A percentile compares a stretch with the other conserved stretches of the same genome.
Conservation (phyloP, 2,888 invertebrate species). For the Acanthopleura granulata region DNA sequence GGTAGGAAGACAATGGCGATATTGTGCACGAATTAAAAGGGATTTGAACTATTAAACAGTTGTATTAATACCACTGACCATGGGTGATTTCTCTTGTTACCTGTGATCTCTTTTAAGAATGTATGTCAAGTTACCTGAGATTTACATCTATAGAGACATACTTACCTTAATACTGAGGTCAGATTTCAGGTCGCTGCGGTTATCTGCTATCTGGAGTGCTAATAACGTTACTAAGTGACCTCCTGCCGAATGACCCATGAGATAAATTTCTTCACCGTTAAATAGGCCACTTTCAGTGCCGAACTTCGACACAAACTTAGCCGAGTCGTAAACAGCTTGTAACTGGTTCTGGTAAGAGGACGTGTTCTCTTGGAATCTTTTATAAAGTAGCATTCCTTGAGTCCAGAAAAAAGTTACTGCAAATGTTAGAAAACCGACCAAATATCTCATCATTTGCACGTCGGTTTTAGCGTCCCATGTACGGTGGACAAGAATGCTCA, state of each 20-base stretch:
- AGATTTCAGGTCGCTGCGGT: too few relatives aligned
- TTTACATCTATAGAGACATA: too few relatives aligned
- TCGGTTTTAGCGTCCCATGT: not conserved
- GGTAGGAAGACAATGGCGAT: too few relatives aligned
- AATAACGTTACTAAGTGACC: slow-evolving; percentile 44
- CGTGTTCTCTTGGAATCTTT: slow-evolving; percentile 22
- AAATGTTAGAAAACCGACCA: not conserved
- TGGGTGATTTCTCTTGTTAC: too few relatives aligned
- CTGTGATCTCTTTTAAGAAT: too few relatives aligned
- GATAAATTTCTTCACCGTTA: slow-evolving; percentile 33
- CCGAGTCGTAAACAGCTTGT: slow-evolving; percentile 34
- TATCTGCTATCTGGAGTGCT: slow-evolving; percentile 11
- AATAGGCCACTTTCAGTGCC: slow-evolving; percentile 25
- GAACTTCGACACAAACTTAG: slow-evolving; percentile 34
- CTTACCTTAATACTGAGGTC: too few relatives aligned
- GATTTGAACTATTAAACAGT: too few relatives aligned
- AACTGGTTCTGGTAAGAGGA: slow-evolving; percentile 34
- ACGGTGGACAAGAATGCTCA: not conserved
- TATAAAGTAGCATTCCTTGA: slow-evolving; percentile 34
- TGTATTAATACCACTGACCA: too few relatives aligned
- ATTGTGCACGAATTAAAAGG: too few relatives aligned
- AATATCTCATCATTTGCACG: not conserved
- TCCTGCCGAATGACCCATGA: slow-evolving; percentile 56
- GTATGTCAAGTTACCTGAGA: too few relatives aligned
- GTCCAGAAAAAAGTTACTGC: slow-evolving; percentile 28